Conservation (phyloP, 2,888 invertebrate genomes). For the Onchidella celtica region DNA sequence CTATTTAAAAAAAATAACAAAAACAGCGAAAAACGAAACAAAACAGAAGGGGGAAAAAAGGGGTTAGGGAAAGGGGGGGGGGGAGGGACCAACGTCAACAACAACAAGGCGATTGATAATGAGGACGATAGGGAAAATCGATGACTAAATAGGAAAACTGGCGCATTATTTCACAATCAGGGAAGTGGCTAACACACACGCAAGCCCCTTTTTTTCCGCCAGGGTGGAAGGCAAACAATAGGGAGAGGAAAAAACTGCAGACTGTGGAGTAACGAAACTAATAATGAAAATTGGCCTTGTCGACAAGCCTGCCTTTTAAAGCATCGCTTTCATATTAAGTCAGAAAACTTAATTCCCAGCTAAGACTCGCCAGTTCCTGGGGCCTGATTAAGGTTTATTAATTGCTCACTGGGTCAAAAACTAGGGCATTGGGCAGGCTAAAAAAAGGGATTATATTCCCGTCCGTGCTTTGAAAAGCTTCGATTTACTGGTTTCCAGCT, state of each 20-base stretch:
- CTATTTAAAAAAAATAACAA: too few relatives aligned
- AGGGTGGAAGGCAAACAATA: too few relatives aligned
- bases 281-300: conserved; percentile 39
- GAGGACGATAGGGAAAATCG: conserved; percentile 9
- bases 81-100: background rate
- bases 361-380: conserved; percentile 12
- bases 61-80: too few relatives aligned
- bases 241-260: background rate
- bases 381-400: conserved; percentile 40
- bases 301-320: conserved; percentile 31
- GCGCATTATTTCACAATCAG: conserved; percentile 16
- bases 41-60: too few relatives aligned
- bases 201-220: conserved; percentile 10
- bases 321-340: conserved; percentile 35
- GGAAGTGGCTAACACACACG: conserved; percentile 9
- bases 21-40: too few relatives aligned
- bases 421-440: conserved; percentile 16
- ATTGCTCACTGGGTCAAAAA: conserved; percentile 42
- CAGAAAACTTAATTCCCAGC: conserved; percentile 28
- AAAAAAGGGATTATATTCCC: conserved; percentile 9
- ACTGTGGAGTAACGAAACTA: conserved; percentile 39
- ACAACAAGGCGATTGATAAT: conserved; percentile 3
- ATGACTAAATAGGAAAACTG: background rate
- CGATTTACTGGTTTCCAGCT: conserved; percentile 15
- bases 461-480: background rate